Percentiles rank a stretch among this genome's conserved stretches.
These are phyloP conservation scores for Macaca nemestrina DNA, from an alignment of 2,113 vertebrate species.

Conservation along the genomic window DNA sequence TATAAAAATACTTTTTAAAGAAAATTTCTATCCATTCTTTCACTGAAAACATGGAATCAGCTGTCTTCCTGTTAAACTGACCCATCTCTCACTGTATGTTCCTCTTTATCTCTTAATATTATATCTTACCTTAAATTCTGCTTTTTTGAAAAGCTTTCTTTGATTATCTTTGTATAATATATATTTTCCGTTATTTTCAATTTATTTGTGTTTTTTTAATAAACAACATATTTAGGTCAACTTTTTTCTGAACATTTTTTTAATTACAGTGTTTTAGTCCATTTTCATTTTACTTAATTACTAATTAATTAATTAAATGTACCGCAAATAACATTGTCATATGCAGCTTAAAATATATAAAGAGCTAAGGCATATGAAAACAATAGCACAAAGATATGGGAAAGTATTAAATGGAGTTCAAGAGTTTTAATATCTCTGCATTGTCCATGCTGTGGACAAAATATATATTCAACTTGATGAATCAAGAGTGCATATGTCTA, in stretches of 20 bases:
- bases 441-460: neutral
- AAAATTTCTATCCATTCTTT: neutral
- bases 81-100: neutral
- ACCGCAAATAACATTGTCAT: neutral
- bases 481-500: neutral
- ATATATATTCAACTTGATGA: neutral
- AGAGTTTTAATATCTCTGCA: neutral
- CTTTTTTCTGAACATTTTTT: neutral
- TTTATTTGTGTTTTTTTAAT: conserved; percentile 4
- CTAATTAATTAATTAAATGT: neutral
- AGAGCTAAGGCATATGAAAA: neutral
- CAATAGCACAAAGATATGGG: neutral
- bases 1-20: neutral
- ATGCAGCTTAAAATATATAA: neutral
- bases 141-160: neutral
- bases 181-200: neutral
- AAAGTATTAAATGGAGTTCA: neutral
- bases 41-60: neutral
- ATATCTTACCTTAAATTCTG: neutral
- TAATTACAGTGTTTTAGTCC: neutral
- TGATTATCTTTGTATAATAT: neutral
- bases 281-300: conserved; percentile 5
- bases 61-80: neutral
- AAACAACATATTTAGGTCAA: neutral
- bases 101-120: neutral